Evolutionary conservation across 2,888 invertebrate genomes (phyloP).

Genomic region (Axea sp.): DNA sequence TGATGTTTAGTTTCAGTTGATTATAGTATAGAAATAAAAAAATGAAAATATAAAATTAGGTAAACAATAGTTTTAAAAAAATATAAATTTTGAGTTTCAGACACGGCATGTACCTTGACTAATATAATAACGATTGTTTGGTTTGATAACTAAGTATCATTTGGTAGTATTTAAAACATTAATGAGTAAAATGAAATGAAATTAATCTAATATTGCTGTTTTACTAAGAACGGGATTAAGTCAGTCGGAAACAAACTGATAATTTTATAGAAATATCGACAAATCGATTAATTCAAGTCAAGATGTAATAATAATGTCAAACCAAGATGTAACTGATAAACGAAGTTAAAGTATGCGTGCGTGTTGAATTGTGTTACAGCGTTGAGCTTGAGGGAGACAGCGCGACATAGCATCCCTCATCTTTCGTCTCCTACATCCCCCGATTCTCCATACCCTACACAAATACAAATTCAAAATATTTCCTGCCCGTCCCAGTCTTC

Average conservation of each 20-base stretch:
- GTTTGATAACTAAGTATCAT: conserved; percentile 71
- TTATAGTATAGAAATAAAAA: conserved; percentile 7
- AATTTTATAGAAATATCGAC: too few relatives aligned
- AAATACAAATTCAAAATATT: conserved; percentile 9
- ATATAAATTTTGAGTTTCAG: conserved; percentile 49
- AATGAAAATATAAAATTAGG: not conserved
- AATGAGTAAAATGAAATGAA: conserved; percentile 22
- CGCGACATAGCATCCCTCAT: conserved; percentile 77
- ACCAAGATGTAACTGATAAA: conserved; percentile 16
- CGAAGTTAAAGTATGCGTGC: conserved; percentile 71
- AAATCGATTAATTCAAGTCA: too few relatives aligned
- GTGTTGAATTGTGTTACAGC: conserved; percentile 80
- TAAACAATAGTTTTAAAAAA: too few relatives aligned
- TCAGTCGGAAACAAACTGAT: conserved; percentile 4
- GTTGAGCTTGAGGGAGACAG: conserved; percentile 80
- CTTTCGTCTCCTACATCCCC: conserved; percentile 62
- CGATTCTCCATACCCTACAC: not conserved
- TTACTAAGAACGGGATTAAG: conserved; percentile 13
- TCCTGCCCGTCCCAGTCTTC: conserved; percentile 5
- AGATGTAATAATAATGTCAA: conserved; percentile 12
- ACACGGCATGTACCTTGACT: conserved; percentile 74
- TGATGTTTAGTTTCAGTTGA: conserved; percentile 14
- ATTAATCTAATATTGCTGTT: conserved; percentile 18
- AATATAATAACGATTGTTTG: conserved; percentile 78
- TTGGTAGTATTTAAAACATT: conserved; percentile 39